Base-by-base conservation (phyloP, 2,888 invertebrate species). In the Eupithecia insigniata region DNA sequence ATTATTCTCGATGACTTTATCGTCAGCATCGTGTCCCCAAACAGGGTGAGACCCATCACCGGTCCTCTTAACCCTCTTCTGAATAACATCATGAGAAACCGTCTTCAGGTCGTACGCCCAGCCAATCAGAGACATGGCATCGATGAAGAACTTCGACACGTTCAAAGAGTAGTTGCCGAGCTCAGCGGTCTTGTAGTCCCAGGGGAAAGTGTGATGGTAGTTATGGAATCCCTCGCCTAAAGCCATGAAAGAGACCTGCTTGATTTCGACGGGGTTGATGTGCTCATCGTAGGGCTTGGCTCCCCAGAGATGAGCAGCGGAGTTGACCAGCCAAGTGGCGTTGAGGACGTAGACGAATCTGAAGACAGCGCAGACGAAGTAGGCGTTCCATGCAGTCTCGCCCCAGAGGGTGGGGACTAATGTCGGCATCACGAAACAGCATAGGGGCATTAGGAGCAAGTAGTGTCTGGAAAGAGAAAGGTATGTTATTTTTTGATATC, bases 291-390 rank as follows among this genome's bases (percentile, higher is more conserved):
- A 97, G 28, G 97, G 96, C 82, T 95, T 96, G 80, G 92, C 92
- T 69, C 97, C 97, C 93, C 96, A 97, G 83, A 96, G 94, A 90
- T 98, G 98, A 16, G 98, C 98, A 0, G 97, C 97, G 76, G 97
- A 97, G 93, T 98, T 98, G 55, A 98, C 98, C 73, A 97, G 92
- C 98, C 98, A 98, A 5, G 98, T 98, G 71, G 96, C 96, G 88
- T 98, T 97, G 70, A 98, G 94, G 1, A 96, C 96, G 83, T 96
- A 95, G 43, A 96, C 95, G 92, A 97, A 98, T 68, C 98, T 96
- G 87, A 97, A 95, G 82, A 97, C 95, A 28, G 96, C 95, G 78
- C 95, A 95, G n/a, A 96, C 95, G 86, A 95, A 96, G 92, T 95
- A 96, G 0, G 96, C 95, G 82, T 96, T 96, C 82, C 92, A 86